Evolutionary conservation across 2,797 vertebrate species (phyloP).

Genomic region (Calcarius lapponicus): DNA sequence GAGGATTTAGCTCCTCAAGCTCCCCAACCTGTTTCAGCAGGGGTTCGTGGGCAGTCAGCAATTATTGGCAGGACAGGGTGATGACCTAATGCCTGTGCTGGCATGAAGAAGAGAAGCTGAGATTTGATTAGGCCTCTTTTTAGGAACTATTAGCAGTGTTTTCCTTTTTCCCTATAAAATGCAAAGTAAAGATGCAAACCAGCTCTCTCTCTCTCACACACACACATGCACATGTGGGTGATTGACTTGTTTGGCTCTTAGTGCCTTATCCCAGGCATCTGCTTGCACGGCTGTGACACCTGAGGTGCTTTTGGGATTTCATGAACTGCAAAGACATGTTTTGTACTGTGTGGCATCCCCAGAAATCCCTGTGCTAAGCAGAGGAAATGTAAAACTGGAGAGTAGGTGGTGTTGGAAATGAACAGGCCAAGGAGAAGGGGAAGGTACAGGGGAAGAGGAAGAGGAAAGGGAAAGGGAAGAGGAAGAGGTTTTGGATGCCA

Average conservation of each 20-base stretch:
- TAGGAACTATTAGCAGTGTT: neutral
- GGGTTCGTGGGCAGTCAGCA: neutral
- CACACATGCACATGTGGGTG: rapidly evolving
- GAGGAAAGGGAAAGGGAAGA: no score
- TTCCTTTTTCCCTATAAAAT: neutral
- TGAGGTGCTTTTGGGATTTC: neutral
- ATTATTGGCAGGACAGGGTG: neutral
- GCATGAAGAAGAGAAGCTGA: neutral
- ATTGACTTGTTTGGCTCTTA: neutral
- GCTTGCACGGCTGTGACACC: neutral
- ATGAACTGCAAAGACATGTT: neutral
- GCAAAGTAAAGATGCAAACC: neutral
- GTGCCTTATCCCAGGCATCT: neutral
- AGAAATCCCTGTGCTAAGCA: neutral
- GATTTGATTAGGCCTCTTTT: neutral
- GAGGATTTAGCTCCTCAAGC: neutral
- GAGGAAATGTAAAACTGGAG: neutral
- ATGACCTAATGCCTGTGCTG: neutral
- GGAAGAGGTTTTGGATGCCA: neutral
- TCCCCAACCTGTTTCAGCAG: neutral
- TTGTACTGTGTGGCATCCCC: neutral
- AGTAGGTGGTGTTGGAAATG: neutral
- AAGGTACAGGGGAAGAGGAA: neutral
- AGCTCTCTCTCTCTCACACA: neutral
- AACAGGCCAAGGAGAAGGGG: neutral